Conservation (phyloP, 2,113 vertebrate species). For the Ceuthmochares aereus region DNA sequence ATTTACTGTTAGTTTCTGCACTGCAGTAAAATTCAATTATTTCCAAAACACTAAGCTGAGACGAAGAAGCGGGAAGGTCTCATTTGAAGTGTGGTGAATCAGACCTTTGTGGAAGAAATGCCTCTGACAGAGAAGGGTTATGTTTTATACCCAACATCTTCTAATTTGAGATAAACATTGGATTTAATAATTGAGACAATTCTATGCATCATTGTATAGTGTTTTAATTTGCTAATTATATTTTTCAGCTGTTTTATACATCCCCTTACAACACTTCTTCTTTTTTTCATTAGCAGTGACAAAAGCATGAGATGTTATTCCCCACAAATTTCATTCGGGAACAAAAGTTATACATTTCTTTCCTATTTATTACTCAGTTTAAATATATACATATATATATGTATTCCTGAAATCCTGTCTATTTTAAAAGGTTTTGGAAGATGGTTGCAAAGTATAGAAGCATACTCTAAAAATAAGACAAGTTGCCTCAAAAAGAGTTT, state of each 20-base stretch:
- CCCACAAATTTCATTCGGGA: background rate
- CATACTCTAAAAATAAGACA: background rate
- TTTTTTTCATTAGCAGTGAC: background rate
- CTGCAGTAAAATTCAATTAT: background rate
- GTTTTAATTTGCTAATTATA: background rate
- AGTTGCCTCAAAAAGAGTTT: background rate
- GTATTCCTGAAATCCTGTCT: background rate
- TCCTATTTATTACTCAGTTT: background rate
- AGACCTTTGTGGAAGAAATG: background rate
- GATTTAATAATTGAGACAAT: background rate
- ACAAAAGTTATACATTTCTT: background rate
- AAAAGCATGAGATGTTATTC: background rate
- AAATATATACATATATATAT: background rate
- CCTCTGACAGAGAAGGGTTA: background rate
- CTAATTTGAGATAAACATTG: background rate
- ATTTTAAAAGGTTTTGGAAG: background rate
- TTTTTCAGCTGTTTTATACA: background rate
- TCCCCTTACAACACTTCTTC: background rate
- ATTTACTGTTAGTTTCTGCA: background rate
- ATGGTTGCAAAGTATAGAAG: background rate
- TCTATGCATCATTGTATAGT: background rate
- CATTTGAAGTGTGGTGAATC: background rate
- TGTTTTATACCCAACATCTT: background rate
- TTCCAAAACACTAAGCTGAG: background rate
- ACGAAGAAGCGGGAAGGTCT: background rate